A percentile compares a stretch with the other conserved stretches of the same genome.
Evolutionary conservation across 2,113 vertebrate genomes (phyloP).

Genomic region (Lophura nycthemera): DNA sequence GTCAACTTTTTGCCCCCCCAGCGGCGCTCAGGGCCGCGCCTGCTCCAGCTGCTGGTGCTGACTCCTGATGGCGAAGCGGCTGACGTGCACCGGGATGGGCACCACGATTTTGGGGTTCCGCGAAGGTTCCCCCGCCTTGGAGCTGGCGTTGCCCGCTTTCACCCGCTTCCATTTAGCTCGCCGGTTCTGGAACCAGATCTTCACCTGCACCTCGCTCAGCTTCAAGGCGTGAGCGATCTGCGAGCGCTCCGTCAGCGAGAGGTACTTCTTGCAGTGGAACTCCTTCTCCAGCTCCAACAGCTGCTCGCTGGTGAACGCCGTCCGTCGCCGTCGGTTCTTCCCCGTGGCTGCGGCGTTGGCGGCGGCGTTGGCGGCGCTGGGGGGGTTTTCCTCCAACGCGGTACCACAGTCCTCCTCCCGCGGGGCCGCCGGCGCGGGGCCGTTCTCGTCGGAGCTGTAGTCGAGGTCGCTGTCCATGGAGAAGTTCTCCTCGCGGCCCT

Average conservation of each 20-base stretch:
- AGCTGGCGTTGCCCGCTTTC: slow-evolving; percentile 97
- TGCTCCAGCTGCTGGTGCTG: slow-evolving; percentile 99
- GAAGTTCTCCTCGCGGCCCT: slow-evolving; percentile 92
- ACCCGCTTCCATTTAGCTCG: slow-evolving; percentile 99
- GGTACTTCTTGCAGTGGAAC: slow-evolving; percentile 99
- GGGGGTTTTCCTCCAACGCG: slow-evolving; percentile 81
- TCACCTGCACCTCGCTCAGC: slow-evolving; percentile 98
- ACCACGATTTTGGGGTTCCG: slow-evolving; percentile 98
- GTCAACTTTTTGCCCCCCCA: no score
- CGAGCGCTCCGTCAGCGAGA: slow-evolving; percentile 95
- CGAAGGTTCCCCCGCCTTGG: slow-evolving; percentile 95
- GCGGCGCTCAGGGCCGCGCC: slow-evolving; percentile 82
- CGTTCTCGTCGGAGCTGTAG: slow-evolving; percentile 98
- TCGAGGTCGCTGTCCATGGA: slow-evolving; percentile 98
- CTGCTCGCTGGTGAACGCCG: slow-evolving; percentile 98
- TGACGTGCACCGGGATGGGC: slow-evolving; percentile 98
- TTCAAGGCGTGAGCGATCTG: slow-evolving; percentile 98
- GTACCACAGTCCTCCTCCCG: slow-evolving; percentile 88
- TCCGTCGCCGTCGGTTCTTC: slow-evolving; percentile 93
- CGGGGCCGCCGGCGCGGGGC: slow-evolving; percentile 78
- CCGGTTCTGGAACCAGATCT: slow-evolving; percentile 99
- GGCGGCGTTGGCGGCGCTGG: slow-evolving; percentile 64
- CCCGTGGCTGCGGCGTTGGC: slow-evolving; percentile 80
- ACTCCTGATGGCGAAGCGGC: slow-evolving; percentile 96
- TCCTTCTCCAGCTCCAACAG: slow-evolving; percentile 98